Base-by-base conservation (phyloP, 2,113 vertebrate genomes). In the Nothobranchius kuhntae region DNA sequence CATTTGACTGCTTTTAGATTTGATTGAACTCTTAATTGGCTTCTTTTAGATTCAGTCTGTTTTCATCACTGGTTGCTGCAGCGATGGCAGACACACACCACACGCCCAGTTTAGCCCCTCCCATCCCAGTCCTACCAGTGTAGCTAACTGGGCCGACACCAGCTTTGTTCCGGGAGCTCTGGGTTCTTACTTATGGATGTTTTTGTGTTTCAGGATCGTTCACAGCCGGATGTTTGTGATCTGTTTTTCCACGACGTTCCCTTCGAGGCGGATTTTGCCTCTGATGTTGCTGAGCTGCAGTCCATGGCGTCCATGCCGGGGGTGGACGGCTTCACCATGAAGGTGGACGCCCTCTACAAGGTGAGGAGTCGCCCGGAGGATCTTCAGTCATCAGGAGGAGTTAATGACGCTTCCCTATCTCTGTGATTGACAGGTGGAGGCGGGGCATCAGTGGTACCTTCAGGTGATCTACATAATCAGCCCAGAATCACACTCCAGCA, bases 391-490 rank as follows among this genome's bases (percentile, higher is more conserved):
- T 30, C 30, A 30, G 30, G 30, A 30, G 30, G 30, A 30, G 30
- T 30, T 5, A 40, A 7, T 40, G 38, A 40, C 9, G 7, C 15
- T n/a, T 50, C 15, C 7, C 44, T 21, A 48, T 44, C 75, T 51
- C 57, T 14, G 8, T 83, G 53, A 71, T 70, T 65, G n/a, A 7
- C 78, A 99, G 98, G 98, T 99, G 89, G 98, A 98, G 86, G 95
- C 97, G 0, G 98, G 98, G 0, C 98, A 99, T 75, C 97, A 99
- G 90, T 99, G 98, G 98, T 98, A 99, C 73, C 95, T 99, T 6
- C 98, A 99, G 50, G 97, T 99, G 44, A 98, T 99, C 84, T 99
- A 99, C 0, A 86, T 99, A 6, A 99, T 99, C 3, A 91, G 95
- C 1, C 98, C 97, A 0, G 96, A 98, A 75, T 93, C 93, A 1